Evolutionary conservation across 1,140 invertebrate genomes (phyloP).

Genomic region (Aphelenchoides besseyi): DNA sequence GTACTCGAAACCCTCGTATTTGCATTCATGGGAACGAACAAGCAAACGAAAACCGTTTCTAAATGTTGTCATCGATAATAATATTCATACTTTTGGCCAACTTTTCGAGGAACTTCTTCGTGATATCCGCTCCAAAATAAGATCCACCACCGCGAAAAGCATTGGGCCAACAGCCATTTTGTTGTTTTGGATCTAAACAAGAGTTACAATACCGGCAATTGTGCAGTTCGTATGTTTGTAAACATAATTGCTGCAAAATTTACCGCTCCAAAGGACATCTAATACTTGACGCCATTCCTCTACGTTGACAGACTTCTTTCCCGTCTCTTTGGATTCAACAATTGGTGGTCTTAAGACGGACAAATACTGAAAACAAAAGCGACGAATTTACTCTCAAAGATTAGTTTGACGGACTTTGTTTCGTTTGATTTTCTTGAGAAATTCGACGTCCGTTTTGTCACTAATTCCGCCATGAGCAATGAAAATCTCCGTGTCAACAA

Average conservation of each 20-base stretch:
- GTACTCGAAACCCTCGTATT: slow-evolving; percentile 81
- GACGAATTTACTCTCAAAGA: slow-evolving; percentile 5
- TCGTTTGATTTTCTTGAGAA: slow-evolving; percentile 68
- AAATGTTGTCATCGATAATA: slow-evolving; percentile 17
- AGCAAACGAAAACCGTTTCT: slow-evolving; percentile 73
- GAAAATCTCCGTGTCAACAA: slow-evolving; percentile 79
- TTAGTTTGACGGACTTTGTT: slow-evolving; percentile 50
- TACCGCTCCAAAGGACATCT: slow-evolving; percentile 76
- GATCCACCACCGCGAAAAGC: slow-evolving; percentile 80
- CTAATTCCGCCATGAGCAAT: slow-evolving; percentile 85
- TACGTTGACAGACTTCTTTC: slow-evolving; percentile 62
- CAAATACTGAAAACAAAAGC: slow-evolving; percentile 71
- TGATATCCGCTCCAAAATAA: slow-evolving; percentile 85
- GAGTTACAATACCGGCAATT: too few relatives aligned
- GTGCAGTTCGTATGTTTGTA: too few relatives aligned
- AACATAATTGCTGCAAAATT: too few relatives aligned
- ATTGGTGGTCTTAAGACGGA: slow-evolving; percentile 77
- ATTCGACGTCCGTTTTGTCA: slow-evolving; percentile 75
- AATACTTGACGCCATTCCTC: slow-evolving; percentile 65
- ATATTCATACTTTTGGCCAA: slow-evolving; percentile 16
- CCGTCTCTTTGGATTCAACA: slow-evolving; percentile 53
- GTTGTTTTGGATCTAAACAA: slow-evolving; percentile 78
- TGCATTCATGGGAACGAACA: slow-evolving; percentile 85
- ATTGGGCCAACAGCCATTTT: slow-evolving; percentile 75
- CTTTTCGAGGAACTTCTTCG: slow-evolving; percentile 73